Conservation (phyloP, 2,797 vertebrate species). For the Acropternis orthonyx region DNA sequence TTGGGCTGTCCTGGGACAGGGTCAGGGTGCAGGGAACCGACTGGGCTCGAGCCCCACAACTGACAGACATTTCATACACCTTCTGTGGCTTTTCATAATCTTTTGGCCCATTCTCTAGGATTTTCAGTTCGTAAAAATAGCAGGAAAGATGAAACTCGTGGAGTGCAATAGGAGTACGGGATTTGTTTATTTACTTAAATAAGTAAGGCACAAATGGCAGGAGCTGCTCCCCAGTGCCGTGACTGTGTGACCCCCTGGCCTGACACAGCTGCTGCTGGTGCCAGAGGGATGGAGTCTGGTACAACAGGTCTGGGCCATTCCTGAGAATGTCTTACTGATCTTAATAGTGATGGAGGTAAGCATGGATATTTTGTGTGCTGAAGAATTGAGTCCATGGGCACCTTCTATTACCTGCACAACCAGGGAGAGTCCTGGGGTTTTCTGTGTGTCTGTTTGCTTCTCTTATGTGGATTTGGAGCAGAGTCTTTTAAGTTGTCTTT, state of each 20-base stretch:
- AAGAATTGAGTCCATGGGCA: accelerated
- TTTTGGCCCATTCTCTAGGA: not conserved
- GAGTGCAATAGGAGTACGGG: not conserved
- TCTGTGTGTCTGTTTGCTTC: not conserved
- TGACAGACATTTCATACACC: not conserved
- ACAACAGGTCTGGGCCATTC: not conserved
- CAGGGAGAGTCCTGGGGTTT: not conserved
- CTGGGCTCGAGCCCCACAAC: not conserved
- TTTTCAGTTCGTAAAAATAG: not conserved
- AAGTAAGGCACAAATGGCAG: not conserved
- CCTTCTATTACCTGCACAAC: accelerated
- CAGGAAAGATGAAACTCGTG: not conserved
- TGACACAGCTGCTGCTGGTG: not conserved
- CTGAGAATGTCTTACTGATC: not conserved
- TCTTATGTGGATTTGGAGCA: not conserved
- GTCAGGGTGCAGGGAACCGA: not conserved
- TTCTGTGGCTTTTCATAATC: not conserved
- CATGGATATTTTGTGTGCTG: accelerated
- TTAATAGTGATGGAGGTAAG: not conserved
- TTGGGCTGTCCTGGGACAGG: too few species aligned
- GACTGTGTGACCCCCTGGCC: not conserved
- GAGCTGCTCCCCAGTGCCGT: not conserved
- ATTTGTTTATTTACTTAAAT: not conserved
- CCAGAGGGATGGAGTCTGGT: not conserved
- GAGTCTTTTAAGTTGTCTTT: not conserved